Evolutionary conservation across 2,888 invertebrate genomes (phyloP), one percentile per base, ranked within the genome.

Genomic region (Tipula unca): DNA sequence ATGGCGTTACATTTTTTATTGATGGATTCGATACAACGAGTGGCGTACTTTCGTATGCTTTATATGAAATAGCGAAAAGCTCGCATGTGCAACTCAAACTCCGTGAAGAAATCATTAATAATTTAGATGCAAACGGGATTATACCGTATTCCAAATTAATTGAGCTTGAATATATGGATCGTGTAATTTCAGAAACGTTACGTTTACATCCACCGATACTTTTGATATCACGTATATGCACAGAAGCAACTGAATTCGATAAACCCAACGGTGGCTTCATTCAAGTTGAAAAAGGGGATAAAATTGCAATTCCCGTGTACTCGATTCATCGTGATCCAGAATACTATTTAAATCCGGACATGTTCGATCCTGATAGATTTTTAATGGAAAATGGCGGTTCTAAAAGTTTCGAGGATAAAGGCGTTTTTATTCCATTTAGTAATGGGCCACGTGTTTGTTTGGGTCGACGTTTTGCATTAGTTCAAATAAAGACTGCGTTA

Each of bases 331-430:
- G 69, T 25, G 69, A 69, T 69, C 25, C 69, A 25, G 69, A 69
- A 13, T 69, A 69, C 10, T 69, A 89, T 87, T 91, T 92, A 0
- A 88, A 92, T 17, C 92, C 93, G 0, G 89, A 91, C 0, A 90
- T 89, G 87, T 93, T 93, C 87, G 91, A 92, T 87, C 93, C 93
- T 0, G 92, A 92, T 86, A 88, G 92, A 84, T 93, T 93, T 87
- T 88, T 87, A 20, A 89, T 90, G 4, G 91, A 91, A 85, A 87
- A 87, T 82, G 88, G 87, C 5, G 88, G 88, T 25, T 87, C 87
- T 1, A 88, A 88, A 25, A 88, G 88, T 20, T 88, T 88, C 32
- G 88, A 88, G 54, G 89, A 88, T 25, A 86, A 88, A 85, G 88
- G 89, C 0, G 88, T 89, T 1, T 90, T 89, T 86, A 86, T 90